phyloP scores from a whole-genome alignment of 2,113 vertebrate genomes.

The Scophthalmus maximus region DNA sequence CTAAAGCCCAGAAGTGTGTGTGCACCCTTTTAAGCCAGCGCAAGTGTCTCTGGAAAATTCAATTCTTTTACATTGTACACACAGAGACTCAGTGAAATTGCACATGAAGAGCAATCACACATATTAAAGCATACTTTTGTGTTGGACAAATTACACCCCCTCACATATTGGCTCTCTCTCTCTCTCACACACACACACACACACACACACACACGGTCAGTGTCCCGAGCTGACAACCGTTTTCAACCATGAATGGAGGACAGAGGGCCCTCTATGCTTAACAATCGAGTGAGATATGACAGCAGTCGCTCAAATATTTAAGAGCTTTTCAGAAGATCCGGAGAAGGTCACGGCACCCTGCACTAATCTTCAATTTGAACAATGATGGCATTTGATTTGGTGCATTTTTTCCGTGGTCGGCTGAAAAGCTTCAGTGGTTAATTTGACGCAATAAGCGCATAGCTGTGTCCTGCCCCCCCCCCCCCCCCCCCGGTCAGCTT shows the following conservation, averaged over 20 bases:
- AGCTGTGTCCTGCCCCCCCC: constrained; percentile 6
- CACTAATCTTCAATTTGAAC: constrained; percentile 69
- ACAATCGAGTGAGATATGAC: constrained; percentile 75
- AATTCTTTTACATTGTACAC: neutral
- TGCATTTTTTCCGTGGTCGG: constrained; percentile 34
- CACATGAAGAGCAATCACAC: constrained; percentile 27
- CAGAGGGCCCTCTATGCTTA: constrained; percentile 70
- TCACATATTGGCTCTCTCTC: constrained; percentile 31
- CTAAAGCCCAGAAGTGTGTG: neutral
- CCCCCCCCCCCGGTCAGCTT: constrained; percentile 16
- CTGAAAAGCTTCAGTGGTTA: constrained; percentile 58
- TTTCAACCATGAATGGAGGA: constrained; percentile 39
- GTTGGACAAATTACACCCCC: constrained; percentile 27
- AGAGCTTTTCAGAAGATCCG: constrained; percentile 75
- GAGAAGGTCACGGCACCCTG: constrained; percentile 72
- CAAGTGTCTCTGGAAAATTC: neutral
- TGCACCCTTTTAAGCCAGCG: too few relatives aligned
- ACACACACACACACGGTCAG: constrained; percentile 28
- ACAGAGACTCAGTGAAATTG: constrained; percentile 8
- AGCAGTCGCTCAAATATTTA: constrained; percentile 75
- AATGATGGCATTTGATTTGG: constrained; percentile 76
- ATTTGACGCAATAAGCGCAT: constrained; percentile 66
- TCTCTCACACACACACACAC: constrained; percentile 21
- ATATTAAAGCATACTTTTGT: constrained; percentile 31
- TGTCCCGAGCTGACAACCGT: constrained; percentile 33